Evolutionary conservation across 2,113 vertebrate genomes (phyloP), one percentile per base, ranked within the genome.

Genomic region (Euleptes europaea): DNA sequence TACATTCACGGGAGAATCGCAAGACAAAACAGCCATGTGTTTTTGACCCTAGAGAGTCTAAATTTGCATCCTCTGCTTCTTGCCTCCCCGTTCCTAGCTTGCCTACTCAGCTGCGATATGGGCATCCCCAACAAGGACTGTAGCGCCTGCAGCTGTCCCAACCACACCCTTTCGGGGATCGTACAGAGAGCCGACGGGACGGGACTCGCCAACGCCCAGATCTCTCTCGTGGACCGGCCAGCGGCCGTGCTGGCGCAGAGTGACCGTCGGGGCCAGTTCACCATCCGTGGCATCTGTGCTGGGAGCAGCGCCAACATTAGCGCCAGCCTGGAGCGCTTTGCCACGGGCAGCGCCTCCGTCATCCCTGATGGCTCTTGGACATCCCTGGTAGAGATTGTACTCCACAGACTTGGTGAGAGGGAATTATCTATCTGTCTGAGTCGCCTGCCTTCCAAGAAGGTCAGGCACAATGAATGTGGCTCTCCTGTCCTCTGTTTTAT

Each of bases 381-480:
- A 0, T 97, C 97, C 0, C 94, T 92, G 94, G 94, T 96, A 23
- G 94, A 90, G 11, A 93, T 96, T 35, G 74, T 93, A 73, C 96
- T 99, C 63, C 94, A 90, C 83, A 97, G 97, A 88, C 91, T 98
- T 35, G 97, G 98, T 98, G 93, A 96, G 97, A 70, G 21, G 21
- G 54, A 4, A 57, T 23, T 57, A 23, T 57, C 21, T 57, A 23
- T 57, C 21, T 57, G 54, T 57, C 51, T 54, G 51, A 17, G 2
- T 14, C 51, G 17, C 15, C 51, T 14, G 12, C 5, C 54, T 57
- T 23, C 54, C 23, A 57, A 23, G 54, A 19, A 13, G 49, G 12
- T 51, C 49, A 51, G 49, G 11, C 44, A 51, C 49, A 13, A 57
- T 57, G 54, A 57, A 57, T 57, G 23, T 57, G 54, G 54, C 54